phyloP scores from a whole-genome alignment of 2,113 vertebrate genomes.

The Austrofundulus limnaeus region DNA sequence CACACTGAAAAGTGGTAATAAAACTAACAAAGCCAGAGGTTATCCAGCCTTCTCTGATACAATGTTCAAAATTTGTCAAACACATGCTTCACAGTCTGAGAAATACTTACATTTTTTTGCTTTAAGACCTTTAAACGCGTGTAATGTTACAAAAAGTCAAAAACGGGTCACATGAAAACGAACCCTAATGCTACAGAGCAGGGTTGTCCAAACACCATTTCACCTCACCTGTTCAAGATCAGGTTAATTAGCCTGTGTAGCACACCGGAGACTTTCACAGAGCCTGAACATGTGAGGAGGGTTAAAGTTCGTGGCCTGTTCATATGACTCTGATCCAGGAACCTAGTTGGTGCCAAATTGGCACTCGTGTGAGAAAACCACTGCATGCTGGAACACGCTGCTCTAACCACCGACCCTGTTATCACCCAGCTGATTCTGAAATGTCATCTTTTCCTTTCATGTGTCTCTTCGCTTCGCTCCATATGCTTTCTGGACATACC shows the following conservation, averaged over 20 bases:
- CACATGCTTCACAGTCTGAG: background rate
- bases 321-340: background rate
- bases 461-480: slow-evolving; percentile 1
- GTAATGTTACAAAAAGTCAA: background rate
- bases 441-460: background rate
- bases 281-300: background rate
- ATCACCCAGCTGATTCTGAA: background rate
- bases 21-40: background rate
- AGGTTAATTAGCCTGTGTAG: background rate
- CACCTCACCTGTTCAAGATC: too few relatives aligned
- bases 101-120: background rate
- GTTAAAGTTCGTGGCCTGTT: background rate
- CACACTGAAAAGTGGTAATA: background rate
- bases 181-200: background rate
- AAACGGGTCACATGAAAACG: background rate
- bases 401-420: background rate
- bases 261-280: background rate
- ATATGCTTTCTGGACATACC: slow-evolving; percentile 51
- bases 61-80: background rate
- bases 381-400: background rate
- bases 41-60: background rate
- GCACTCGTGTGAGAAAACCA: background rate
- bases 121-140: slow-evolving; percentile 2
- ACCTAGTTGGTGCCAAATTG: background rate
- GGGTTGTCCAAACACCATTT: background rate